Base-by-base conservation (phyloP, 2,888 invertebrate species). In the Spatulosminthurus flaviceps region DNA sequence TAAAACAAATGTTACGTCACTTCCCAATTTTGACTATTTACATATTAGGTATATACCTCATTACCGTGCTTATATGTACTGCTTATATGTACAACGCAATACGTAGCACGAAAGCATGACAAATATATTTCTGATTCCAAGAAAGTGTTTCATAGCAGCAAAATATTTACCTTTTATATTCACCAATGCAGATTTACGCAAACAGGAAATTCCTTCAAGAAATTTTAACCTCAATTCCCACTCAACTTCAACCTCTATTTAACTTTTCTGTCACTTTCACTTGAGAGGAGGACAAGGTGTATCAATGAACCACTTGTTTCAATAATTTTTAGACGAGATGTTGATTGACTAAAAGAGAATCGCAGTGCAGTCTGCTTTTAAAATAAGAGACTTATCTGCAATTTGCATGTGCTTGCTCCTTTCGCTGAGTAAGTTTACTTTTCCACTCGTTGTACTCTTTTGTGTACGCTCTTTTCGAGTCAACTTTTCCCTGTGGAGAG, bases 331-430 rank as follows among this genome's bases (percentile, higher is more conserved):
- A 2, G 4, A 51, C n/a, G n/a, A n/a, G n/a, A n/a, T n/a, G n/a
- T n/a, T n/a, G n/a, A n/a, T n/a, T n/a, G n/a, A n/a, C n/a, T n/a
- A 13, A 51, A 19, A 19, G 16, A 51, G 7, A 51, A 51, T 51
- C 51, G 51, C n/a, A 69, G 34, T 69, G 69, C 28, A 29, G 70
- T 28, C 34, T 70, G 21, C 11, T 41, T 70, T n/a, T 70, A n/a
- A 29, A 28, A 28, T 41, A 7, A 1, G 34, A 70, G 70, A 70
- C 16, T 34, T 34, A 29, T 67, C 67, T 67, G 28, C 51, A 51
- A 73, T 73, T 60, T 73, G 51, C 73, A 73, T 73, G 73, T 73
- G 73, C 60, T 60, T 73, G 73, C 60, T 60, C 60, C 43, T 26
- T 67, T 19, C 26, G 5, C 28, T 26, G 11, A 21, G 26, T 28